These are phyloP conservation scores for Stictocephala bisonia DNA, from an alignment of 2,888 invertebrate genomes.

Conservation along the genomic window DNA sequence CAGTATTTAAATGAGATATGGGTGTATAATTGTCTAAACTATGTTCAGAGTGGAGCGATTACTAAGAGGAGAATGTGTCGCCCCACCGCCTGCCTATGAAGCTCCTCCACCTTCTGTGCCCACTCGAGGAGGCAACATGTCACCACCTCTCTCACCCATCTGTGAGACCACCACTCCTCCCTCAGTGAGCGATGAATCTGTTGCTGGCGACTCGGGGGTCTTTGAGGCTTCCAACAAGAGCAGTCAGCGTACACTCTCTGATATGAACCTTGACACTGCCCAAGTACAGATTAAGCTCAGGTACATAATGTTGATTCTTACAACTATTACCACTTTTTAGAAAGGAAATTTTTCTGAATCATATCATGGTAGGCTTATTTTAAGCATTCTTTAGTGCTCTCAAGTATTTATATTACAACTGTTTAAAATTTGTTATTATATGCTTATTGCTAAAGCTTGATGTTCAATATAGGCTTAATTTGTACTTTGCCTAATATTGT, in stretches of 20 bases:
- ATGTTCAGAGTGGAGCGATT: conserved; percentile 70
- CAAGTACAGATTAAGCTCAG: conserved; percentile 92
- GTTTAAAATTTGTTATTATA: conserved; percentile 52
- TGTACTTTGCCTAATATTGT: too few relatives aligned
- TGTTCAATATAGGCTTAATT: too few relatives aligned
- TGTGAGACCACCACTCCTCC: conserved; percentile 77
- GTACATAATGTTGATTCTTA: conserved; percentile 64
- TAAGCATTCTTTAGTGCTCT: too few relatives aligned
- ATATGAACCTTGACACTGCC: conserved; percentile 79
- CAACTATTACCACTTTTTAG: too few relatives aligned
- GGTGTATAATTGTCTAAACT: neutral
- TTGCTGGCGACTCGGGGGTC: conserved; percentile 94
- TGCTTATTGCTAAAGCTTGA: too few relatives aligned
- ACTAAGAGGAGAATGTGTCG: conserved; percentile 80
- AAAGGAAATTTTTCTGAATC: too few relatives aligned
- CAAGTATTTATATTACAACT: too few relatives aligned
- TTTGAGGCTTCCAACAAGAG: conserved; percentile 86
- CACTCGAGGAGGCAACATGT: conserved; percentile 67
- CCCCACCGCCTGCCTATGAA: conserved; percentile 70
- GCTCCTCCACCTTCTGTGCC: conserved; percentile 70
- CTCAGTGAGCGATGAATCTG: conserved; percentile 96
- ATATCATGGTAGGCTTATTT: neutral
- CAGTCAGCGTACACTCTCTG: conserved; percentile 62
- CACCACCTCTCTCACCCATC: conserved; percentile 83
- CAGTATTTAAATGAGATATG: neutral